These are phyloP conservation scores for Calliphora vomitoria DNA, from an alignment of 2,888 invertebrate genomes.

Conservation along the genomic window DNA sequence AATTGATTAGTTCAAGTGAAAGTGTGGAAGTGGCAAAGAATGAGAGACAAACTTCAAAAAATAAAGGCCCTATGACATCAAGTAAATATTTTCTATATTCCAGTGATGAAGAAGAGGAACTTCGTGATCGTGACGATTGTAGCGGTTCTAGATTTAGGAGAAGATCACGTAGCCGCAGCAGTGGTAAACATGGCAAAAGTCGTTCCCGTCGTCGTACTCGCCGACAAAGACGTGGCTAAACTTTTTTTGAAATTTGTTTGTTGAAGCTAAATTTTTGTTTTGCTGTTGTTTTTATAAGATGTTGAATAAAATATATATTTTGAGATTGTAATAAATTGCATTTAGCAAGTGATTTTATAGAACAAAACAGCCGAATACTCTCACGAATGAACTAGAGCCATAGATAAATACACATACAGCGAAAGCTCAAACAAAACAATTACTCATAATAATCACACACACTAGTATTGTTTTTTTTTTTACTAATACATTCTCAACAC, in stretches of 20 bases:
- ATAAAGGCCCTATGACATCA: background rate
- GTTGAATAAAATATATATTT: too few species aligned
- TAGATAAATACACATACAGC: too few species aligned
- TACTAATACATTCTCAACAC: too few species aligned
- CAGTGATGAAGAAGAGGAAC: background rate
- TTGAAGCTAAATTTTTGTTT: background rate
- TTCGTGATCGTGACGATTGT: slow-evolving; percentile 13
- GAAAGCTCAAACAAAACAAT: too few species aligned
- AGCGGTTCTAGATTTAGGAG: slow-evolving; percentile 4
- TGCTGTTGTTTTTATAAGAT: background rate
- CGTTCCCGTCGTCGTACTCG: background rate
- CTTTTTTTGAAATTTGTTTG: background rate
- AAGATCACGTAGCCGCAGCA: slow-evolving; percentile 31
- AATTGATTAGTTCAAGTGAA: background rate
- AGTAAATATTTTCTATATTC: background rate
- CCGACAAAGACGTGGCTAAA: background rate
- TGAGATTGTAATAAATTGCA: background rate
- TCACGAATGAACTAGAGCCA: too few species aligned
- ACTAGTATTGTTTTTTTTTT: too few species aligned
- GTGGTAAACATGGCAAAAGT: background rate
- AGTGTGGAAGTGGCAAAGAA: background rate
- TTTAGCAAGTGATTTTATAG: too few species aligned
- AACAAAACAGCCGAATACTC: too few species aligned
- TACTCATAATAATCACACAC: too few species aligned
- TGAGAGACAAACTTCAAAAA: background rate